phyloP scores from a whole-genome alignment of 2,888 invertebrate genomes.

The Morpho deidamia region DNA sequence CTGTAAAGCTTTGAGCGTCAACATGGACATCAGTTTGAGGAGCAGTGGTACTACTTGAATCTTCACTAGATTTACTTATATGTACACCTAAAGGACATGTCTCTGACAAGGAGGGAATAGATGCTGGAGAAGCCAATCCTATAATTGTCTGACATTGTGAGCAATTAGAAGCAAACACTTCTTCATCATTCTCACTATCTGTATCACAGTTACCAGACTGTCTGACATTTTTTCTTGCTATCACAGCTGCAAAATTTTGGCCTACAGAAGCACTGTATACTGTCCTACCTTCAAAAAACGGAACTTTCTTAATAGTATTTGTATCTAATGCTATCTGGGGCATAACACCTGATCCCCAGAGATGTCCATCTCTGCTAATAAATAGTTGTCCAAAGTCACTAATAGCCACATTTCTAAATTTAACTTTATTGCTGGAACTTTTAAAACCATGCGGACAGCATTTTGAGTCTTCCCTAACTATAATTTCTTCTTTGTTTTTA shows the following conservation, averaged over 20 bases:
- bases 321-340: slow-evolving; percentile 81
- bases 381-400: slow-evolving; percentile 81
- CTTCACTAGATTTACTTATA: slow-evolving; percentile 79
- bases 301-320: slow-evolving; percentile 79
- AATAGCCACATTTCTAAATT: slow-evolving; percentile 80
- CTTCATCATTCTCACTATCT: slow-evolving; percentile 79
- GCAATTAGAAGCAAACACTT: slow-evolving; percentile 82
- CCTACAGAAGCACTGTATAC: slow-evolving; percentile 86
- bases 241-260: slow-evolving; percentile 85
- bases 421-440: slow-evolving; percentile 79
- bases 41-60: slow-evolving; percentile 79
- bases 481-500: slow-evolving; percentile 78
- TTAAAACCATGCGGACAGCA: slow-evolving; percentile 83
- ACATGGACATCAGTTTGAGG: slow-evolving; percentile 76
- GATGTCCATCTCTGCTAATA: slow-evolving; percentile 81
- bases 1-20: slow-evolving; percentile 73
- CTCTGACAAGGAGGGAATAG: slow-evolving; percentile 80
- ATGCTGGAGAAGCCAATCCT: slow-evolving; percentile 77
- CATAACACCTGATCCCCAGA: slow-evolving; percentile 84
- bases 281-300: slow-evolving; percentile 82
- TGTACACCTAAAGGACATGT: slow-evolving; percentile 81
- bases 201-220: slow-evolving; percentile 75
- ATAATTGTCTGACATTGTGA: slow-evolving; percentile 80
- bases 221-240: slow-evolving; percentile 80
- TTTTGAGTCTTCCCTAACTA: slow-evolving; percentile 81